phyloP scores from a whole-genome alignment of 2,888 invertebrate species.

The Meandrusa payeni region DNA sequence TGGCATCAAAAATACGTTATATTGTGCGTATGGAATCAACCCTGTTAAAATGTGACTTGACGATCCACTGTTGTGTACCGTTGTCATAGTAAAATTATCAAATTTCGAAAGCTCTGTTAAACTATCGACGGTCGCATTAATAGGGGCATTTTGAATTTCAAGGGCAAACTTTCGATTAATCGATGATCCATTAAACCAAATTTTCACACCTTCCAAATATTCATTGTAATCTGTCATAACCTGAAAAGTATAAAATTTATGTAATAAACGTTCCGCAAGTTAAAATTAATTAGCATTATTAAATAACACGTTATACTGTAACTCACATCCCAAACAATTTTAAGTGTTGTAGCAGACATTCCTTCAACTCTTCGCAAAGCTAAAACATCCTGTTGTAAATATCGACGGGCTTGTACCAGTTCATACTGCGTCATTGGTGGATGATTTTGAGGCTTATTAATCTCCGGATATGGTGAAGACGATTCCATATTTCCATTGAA shows the following conservation, averaged over 20 bases:
- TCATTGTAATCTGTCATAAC: slow-evolving; percentile 75
- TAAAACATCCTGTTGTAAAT: slow-evolving; percentile 89
- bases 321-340: slow-evolving; percentile 91
- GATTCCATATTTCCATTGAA: slow-evolving; percentile 60
- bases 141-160: slow-evolving; percentile 48
- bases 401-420: slow-evolving; percentile 87
- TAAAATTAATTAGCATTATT: too few relatives aligned
- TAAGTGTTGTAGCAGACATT: slow-evolving; percentile 87
- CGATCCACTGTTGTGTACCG: slow-evolving; percentile 85
- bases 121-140: slow-evolving; percentile 55
- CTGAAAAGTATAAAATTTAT: too few relatives aligned
- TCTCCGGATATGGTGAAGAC: slow-evolving; percentile 66
- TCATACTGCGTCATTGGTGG: slow-evolving; percentile 87
- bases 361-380: slow-evolving; percentile 85
- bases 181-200: slow-evolving; percentile 77
- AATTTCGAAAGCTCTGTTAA: slow-evolving; percentile 60
- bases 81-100: slow-evolving; percentile 85
- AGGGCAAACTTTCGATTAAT: slow-evolving; percentile 54
- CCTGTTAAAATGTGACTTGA: slow-evolving; percentile 88
- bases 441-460: slow-evolving; percentile 77
- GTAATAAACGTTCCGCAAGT: too few relatives aligned
- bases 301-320: too few relatives aligned
- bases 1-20: slow-evolving; percentile 95
- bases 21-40: slow-evolving; percentile 91
- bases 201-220: slow-evolving; percentile 86